These are phyloP conservation scores for Labrus mixtus DNA, from an alignment of 2,113 vertebrate genomes.

Conservation along the genomic window DNA sequence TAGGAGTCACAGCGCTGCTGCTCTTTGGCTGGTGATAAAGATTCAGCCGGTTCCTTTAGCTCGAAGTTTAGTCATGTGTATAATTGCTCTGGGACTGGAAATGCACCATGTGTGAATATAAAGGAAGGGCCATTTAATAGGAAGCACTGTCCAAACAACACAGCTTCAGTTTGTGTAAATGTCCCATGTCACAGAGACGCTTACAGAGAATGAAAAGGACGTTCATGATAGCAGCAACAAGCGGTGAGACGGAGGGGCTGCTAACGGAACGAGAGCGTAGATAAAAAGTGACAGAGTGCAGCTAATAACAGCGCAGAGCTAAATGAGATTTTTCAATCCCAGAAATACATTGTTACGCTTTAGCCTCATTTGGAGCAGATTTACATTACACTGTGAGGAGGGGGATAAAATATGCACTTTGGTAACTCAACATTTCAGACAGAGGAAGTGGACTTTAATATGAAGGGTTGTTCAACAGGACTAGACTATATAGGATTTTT, in stretches of 20 bases:
- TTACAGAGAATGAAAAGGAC: conserved; percentile 55
- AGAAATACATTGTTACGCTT: conserved; percentile 8
- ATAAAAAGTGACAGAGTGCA: conserved; percentile 24
- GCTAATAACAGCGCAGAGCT: conserved; percentile 20
- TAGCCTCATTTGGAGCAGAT: background rate
- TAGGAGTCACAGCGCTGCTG: conserved; percentile 65
- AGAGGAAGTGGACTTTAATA: background rate
- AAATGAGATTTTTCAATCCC: background rate
- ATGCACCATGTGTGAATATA: conserved; percentile 83
- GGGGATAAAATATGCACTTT: conserved; percentile 4
- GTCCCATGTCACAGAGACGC: conserved; percentile 73
- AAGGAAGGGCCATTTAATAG: conserved; percentile 77
- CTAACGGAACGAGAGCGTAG: conserved; percentile 12
- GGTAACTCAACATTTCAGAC: background rate
- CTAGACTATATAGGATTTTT: background rate
- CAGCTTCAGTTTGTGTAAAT: conserved; percentile 73
- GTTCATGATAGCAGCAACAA: conserved; percentile 43
- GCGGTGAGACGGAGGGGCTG: conserved; percentile 1
- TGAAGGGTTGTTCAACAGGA: background rate
- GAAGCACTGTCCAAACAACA: conserved; percentile 81
- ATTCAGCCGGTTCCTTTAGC: conserved; percentile 73
- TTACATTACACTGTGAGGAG: background rate
- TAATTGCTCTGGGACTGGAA: conserved; percentile 84
- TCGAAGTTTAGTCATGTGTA: conserved; percentile 82
- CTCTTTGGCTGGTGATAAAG: conserved; percentile 82